Conservation (phyloP, 2,888 invertebrate species). For the Trichogramma evanescens region DNA sequence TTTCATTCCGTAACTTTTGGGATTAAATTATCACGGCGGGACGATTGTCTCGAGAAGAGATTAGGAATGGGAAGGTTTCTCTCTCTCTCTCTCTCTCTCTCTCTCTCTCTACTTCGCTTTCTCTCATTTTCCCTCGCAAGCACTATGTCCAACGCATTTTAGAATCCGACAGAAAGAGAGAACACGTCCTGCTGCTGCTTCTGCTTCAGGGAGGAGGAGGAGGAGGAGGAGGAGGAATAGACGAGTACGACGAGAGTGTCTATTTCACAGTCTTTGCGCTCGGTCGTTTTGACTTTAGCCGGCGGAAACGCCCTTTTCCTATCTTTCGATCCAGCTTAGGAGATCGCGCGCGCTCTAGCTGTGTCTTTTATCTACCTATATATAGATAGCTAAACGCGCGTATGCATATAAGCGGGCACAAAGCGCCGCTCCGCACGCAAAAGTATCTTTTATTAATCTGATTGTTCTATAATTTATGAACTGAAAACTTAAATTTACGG, state of each 20-base stretch:
- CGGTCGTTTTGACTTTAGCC: not conserved
- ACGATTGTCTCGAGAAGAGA: slow-evolving; percentile 43
- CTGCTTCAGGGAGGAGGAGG: not conserved
- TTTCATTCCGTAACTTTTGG: slow-evolving; percentile 44
- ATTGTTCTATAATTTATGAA: slow-evolving; percentile 18
- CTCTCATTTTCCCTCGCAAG: slow-evolving; percentile 13
- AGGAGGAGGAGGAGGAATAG: not conserved
- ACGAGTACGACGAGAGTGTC: not conserved
- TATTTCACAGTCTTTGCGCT: slow-evolving; percentile 15
- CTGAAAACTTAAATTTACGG: slow-evolving; percentile 16
- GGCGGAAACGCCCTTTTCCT: slow-evolving; percentile 13
- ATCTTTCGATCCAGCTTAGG: not conserved
- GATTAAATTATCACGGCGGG: slow-evolving; percentile 46
- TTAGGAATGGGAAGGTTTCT: slow-evolving; percentile 35
- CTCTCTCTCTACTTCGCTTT: slow-evolving; percentile 12
- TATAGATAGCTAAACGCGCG: not conserved
- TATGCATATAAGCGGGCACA: not conserved
- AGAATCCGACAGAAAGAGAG: slow-evolving; percentile 5
- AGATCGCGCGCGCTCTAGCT: not conserved
- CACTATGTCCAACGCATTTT: slow-evolving; percentile 27
- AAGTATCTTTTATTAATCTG: slow-evolving; percentile 16
- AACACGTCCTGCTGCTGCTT: not conserved
- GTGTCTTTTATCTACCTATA: not conserved
- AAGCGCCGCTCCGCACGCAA: not conserved
- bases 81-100: slow-evolving; percentile 7